Evolutionary conservation across 2,113 vertebrate species (phyloP).

Genomic region (Mormoops blainvillei): DNA sequence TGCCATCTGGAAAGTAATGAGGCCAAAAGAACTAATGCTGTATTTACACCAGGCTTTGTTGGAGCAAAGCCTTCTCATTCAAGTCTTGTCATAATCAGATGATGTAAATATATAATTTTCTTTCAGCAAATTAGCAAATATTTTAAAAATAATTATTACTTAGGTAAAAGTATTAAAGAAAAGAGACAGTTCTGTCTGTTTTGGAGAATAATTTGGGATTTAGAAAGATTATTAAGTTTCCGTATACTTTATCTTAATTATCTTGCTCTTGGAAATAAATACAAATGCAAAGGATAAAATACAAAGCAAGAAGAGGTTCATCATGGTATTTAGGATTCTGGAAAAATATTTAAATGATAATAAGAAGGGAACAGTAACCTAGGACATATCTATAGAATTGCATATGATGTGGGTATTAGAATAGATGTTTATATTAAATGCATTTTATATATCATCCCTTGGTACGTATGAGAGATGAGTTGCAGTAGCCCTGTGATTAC

Average conservation of each 20-base stretch:
- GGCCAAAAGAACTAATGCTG: conserved; percentile 41
- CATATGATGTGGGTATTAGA: not conserved
- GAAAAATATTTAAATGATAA: not conserved
- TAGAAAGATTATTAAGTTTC: not conserved
- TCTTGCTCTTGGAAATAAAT: conserved; percentile 38
- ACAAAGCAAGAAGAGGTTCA: not conserved
- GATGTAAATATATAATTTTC: not conserved
- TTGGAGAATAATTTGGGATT: not conserved
- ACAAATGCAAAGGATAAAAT: not conserved
- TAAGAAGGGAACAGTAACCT: not conserved
- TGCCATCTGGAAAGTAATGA: conserved; percentile 61
- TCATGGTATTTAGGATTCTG: not conserved
- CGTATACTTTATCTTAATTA: not conserved
- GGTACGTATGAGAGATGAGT: too few relatives aligned
- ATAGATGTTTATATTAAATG: not conserved
- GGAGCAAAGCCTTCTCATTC: conserved; percentile 16
- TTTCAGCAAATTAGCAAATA: conserved; percentile 31
- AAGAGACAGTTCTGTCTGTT: not conserved
- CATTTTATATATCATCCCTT: not conserved
- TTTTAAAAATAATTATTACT: conserved; percentile 21
- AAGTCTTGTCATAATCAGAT: not conserved
- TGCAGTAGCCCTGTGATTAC: too few relatives aligned
- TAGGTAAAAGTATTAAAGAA: conserved; percentile 24
- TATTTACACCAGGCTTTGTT: conserved; percentile 29
- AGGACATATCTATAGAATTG: not conserved